Conservation (phyloP, 2,888 invertebrate species). For the Drosophila suboccidentalis region DNA sequence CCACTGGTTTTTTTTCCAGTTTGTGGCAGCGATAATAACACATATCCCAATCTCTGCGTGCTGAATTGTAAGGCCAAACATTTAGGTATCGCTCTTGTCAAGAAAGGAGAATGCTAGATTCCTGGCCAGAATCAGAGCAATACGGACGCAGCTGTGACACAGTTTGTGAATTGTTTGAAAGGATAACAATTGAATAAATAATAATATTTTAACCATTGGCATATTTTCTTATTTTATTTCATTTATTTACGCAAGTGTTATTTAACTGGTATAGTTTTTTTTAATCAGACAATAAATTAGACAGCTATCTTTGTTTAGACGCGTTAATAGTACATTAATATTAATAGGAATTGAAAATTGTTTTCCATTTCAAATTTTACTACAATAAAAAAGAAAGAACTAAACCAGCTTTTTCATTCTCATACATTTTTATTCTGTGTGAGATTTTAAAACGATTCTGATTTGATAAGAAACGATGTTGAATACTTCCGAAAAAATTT, state of each 20-base stretch:
- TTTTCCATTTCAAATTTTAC: neutral
- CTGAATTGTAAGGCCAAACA: slow-evolving; percentile 65
- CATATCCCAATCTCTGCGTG: slow-evolving; percentile 73
- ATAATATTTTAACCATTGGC: neutral
- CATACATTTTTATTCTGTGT: no score
- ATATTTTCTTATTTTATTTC: neutral
- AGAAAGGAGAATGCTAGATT: slow-evolving; percentile 53
- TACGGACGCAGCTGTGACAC: neutral
- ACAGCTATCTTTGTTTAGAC: no score
- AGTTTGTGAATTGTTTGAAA: slow-evolving; percentile 3
- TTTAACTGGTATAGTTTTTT: slow-evolving; percentile 16
- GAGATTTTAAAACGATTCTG: no score
- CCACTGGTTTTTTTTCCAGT: slow-evolving; percentile 30
- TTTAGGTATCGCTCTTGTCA: slow-evolving; percentile 47
- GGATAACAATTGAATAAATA: slow-evolving; percentile 26
- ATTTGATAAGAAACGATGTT: no score
- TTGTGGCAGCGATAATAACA: slow-evolving; percentile 48
- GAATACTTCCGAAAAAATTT: no score
- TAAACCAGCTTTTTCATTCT: no score
- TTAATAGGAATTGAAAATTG: neutral
- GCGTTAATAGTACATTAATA: neutral
- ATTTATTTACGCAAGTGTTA: slow-evolving; percentile 46
- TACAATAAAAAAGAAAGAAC: neutral
- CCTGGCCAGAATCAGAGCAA: neutral
- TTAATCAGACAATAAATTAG: slow-evolving; percentile 38